Conservation (phyloP, 2,888 invertebrate species). For the Callyntrura guangdongensis region DNA sequence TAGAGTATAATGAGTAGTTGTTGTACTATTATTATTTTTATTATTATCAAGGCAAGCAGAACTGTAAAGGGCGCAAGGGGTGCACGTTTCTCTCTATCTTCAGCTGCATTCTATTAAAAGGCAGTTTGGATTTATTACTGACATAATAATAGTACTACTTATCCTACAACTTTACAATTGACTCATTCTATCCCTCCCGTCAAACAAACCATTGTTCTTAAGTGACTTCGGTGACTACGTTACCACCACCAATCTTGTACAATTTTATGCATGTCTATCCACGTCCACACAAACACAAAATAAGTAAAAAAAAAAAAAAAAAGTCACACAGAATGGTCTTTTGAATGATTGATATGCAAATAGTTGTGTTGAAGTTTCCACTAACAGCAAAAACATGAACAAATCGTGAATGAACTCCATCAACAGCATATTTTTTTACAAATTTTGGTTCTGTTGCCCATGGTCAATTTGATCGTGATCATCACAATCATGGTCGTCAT, state of each 20-base stretch:
- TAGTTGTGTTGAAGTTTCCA: constrained; percentile 24
- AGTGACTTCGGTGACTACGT: neutral
- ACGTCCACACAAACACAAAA: neutral
- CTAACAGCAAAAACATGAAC: neutral
- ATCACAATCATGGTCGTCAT: constrained; percentile 20
- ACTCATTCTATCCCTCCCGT: neutral
- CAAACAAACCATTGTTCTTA: constrained; percentile 15
- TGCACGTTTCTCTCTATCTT: constrained; percentile 10
- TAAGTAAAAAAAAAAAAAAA: neutral
- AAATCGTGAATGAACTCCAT: neutral
- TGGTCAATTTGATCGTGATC: constrained; percentile 5
- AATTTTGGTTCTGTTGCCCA: constrained; percentile 9
- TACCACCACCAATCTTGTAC: neutral
- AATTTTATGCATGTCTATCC: constrained; percentile 42
- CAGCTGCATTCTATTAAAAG: constrained; percentile 13
- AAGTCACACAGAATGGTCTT: neutral
- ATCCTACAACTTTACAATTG: constrained; percentile 38
- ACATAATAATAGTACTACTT: neutral
- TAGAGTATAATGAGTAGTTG: neutral
- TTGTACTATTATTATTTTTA: neutral
- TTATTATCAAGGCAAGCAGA: neutral
- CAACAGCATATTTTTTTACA: constrained; percentile 11
- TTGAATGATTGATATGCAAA: constrained; percentile 63
- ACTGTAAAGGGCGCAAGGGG: constrained; percentile 5
- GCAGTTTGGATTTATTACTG: constrained; percentile 44